Percentiles rank a stretch among this genome's conserved stretches.
phyloP scores from a whole-genome alignment of 2,888 invertebrate species.

The Eueremaeus valkanovi region DNA sequence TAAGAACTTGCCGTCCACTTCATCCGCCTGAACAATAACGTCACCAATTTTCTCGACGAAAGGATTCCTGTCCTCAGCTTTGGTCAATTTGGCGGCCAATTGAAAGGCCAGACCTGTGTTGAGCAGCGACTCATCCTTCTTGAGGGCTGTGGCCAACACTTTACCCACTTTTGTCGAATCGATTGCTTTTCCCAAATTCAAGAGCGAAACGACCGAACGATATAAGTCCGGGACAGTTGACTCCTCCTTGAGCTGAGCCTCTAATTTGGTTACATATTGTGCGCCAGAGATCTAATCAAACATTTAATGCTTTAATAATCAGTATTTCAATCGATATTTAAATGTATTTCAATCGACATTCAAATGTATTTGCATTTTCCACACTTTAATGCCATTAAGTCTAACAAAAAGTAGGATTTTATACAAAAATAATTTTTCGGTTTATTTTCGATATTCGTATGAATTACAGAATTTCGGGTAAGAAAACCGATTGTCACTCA shows the following conservation, averaged over 20 bases:
- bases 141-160: constrained; percentile 68
- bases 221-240: constrained; percentile 67
- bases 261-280: constrained; percentile 53
- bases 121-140: constrained; percentile 66
- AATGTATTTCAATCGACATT: not conserved
- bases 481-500: constrained; percentile 7
- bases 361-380: constrained; percentile 21
- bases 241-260: constrained; percentile 63
- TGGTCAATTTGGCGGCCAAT: constrained; percentile 68
- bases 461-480: constrained; percentile 11
- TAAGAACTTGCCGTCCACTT: constrained; percentile 75
- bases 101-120: constrained; percentile 37
- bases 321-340: too few species aligned
- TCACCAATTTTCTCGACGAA: constrained; percentile 75
- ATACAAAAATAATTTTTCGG: constrained; percentile 24
- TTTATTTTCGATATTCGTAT: constrained; percentile 3
- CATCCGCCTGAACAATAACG: constrained; percentile 90
- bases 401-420: constrained; percentile 11
- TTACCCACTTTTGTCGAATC: constrained; percentile 67
- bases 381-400: constrained; percentile 1
- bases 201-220: constrained; percentile 67
- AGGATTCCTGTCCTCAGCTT: constrained; percentile 51
- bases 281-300: not conserved
- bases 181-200: constrained; percentile 63
- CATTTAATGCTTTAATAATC: not conserved